Evolutionary conservation across 2,113 vertebrate species (phyloP).

Genomic region (Eclectus roratus): DNA sequence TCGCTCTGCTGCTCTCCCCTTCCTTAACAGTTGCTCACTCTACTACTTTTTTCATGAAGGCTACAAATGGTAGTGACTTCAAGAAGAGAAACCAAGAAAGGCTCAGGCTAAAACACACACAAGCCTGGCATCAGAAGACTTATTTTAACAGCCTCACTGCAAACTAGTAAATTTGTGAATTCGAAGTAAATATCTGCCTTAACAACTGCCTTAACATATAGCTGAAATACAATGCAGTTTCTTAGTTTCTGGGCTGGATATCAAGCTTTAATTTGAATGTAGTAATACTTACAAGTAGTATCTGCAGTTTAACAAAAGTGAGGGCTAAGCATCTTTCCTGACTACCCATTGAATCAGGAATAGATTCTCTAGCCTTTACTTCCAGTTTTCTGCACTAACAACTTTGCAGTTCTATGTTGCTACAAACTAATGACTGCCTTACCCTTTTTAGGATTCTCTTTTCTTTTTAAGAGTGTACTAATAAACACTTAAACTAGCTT

Average conservation of each 20-base stretch:
- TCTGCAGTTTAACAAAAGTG: not conserved
- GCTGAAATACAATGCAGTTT: not conserved
- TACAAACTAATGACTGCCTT: not conserved
- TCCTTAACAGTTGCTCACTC: not conserved
- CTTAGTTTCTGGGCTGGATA: not conserved
- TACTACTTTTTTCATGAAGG: not conserved
- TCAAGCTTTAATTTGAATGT: not conserved
- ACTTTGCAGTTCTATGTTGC: not conserved
- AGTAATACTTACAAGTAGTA: not conserved
- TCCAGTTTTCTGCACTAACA: not conserved
- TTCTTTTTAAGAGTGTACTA: not conserved
- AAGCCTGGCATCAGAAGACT: not conserved
- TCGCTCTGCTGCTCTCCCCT: not conserved
- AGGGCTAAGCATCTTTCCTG: not conserved
- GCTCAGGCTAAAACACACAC: not conserved
- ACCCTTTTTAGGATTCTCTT: not conserved
- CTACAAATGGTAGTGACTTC: not conserved
- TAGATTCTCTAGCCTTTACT: not conserved
- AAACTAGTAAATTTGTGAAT: not conserved
- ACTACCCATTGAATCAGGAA: not conserved
- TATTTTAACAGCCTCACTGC: not conserved
- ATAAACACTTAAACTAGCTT: not conserved
- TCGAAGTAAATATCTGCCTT: not conserved
- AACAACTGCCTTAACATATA: not conserved
- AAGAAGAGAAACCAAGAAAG: not conserved